These are phyloP conservation scores for Acomys russatus DNA, from an alignment of 2,797 vertebrate genomes.

Conservation along the genomic window DNA sequence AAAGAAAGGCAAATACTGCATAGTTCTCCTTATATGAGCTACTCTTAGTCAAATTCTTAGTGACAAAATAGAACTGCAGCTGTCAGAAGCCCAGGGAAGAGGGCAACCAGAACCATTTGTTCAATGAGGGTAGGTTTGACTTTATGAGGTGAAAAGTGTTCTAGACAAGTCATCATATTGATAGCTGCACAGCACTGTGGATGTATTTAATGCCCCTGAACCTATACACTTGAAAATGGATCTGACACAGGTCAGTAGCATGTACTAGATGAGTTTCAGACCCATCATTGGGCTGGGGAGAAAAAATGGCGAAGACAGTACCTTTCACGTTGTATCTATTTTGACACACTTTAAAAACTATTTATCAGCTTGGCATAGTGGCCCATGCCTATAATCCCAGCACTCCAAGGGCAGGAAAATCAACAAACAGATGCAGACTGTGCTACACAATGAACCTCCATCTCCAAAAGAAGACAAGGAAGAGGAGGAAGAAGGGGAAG, in stretches of 20 bases:
- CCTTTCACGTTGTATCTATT: neutral
- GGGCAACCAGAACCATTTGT: neutral
- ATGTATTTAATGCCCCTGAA: neutral
- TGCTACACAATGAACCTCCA: neutral
- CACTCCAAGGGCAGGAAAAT: neutral
- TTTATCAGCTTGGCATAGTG: neutral
- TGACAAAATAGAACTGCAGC: neutral
- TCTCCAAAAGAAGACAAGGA: neutral
- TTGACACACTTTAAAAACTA: slow-evolving; percentile 6
- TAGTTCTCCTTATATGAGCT: neutral
- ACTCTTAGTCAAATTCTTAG: neutral
- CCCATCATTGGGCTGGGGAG: neutral
- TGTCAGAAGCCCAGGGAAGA: neutral
- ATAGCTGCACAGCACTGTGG: neutral
- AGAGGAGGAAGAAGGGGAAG: neutral
- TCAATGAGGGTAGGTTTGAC: neutral
- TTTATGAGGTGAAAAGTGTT: neutral
- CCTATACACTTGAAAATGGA: neutral
- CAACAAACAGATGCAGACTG: neutral
- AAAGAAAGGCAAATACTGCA: neutral
- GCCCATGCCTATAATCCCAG: neutral
- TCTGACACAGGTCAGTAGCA: neutral
- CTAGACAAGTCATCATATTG: neutral
- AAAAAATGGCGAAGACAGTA: neutral
- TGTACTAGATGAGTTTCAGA: neutral